These are phyloP conservation scores for Poecilia wingei DNA, from an alignment of 2,797 vertebrate species.

Conservation along the genomic window DNA sequence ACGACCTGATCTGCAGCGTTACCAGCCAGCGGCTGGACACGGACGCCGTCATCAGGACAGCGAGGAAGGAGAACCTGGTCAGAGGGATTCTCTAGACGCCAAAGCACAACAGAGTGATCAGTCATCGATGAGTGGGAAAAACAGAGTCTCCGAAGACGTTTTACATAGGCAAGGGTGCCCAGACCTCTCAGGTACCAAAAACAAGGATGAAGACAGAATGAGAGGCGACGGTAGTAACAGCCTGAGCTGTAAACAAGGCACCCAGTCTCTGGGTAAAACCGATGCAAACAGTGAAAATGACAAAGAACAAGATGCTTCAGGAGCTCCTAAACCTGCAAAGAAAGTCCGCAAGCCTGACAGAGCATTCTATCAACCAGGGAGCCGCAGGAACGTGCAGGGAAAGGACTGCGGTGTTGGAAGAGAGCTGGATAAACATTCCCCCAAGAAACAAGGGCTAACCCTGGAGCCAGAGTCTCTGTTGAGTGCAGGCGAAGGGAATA, in stretches of 20 bases:
- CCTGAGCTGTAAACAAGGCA: conserved; percentile 45
- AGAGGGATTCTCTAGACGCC: conserved; percentile 16
- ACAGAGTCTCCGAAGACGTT: conserved; percentile 24
- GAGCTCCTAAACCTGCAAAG: conserved; percentile 58
- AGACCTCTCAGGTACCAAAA: conserved; percentile 24
- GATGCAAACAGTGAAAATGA: conserved; percentile 53
- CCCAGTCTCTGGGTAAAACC: conserved; percentile 29
- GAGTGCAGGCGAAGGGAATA: conserved; percentile 30
- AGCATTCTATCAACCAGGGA: conserved; percentile 94
- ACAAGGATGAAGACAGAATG: conserved; percentile 44
- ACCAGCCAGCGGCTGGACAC: conserved; percentile 75
- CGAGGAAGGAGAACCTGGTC: conserved; percentile 64
- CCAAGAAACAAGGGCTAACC: conserved; percentile 36
- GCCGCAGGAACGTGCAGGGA: conserved; percentile 79
- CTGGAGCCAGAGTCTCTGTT: conserved; percentile 40
- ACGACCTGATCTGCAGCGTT: conserved; percentile 83
- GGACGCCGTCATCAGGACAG: conserved; percentile 66
- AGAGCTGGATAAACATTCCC: conserved; percentile 60
- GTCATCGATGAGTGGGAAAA: conserved; percentile 38
- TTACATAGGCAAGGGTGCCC: conserved; percentile 33
- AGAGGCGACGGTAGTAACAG: conserved; percentile 52
- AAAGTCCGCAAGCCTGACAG: conserved; percentile 92
- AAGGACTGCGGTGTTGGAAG: conserved; percentile 64
- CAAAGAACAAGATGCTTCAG: conserved; percentile 49
- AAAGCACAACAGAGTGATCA: conserved; percentile 40